A percentile compares a stretch with the other conserved stretches of the same genome.
These are phyloP conservation scores for Perodicticus potto DNA, from an alignment of 2,797 vertebrate genomes.

Conservation along the genomic window DNA sequence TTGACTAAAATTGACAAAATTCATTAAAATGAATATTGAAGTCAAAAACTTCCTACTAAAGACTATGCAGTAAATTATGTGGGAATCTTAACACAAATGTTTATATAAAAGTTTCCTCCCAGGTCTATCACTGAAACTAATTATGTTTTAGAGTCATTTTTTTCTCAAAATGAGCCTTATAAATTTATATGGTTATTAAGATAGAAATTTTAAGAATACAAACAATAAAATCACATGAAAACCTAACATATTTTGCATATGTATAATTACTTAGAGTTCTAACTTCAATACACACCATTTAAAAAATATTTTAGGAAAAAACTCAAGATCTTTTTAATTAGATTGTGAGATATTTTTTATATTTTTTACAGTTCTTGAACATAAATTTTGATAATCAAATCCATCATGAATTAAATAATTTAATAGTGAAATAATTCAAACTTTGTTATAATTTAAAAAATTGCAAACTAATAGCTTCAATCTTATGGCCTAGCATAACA, in stretches of 20 bases:
- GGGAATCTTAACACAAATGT: background rate
- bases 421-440: conserved; percentile 14
- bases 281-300: background rate
- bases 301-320: conserved; percentile 7
- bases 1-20: no score
- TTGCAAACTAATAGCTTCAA: background rate
- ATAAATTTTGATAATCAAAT: background rate
- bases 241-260: background rate
- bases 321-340: background rate
- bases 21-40: background rate
- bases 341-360: background rate
- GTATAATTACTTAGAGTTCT: background rate
- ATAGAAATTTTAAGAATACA: background rate
- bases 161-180: conserved; percentile 28
- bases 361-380: background rate
- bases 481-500: conserved; percentile 1
- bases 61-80: background rate
- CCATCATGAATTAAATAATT: conserved; percentile 1
- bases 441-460: background rate
- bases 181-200: background rate
- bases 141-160: background rate
- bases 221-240: background rate
- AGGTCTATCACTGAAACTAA: background rate
- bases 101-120: background rate
- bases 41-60: background rate